Percentiles rank a stretch among this genome's conserved stretches.
These are phyloP conservation scores for Apus apus DNA, from an alignment of 2,113 vertebrate genomes.

Conservation along the genomic window DNA sequence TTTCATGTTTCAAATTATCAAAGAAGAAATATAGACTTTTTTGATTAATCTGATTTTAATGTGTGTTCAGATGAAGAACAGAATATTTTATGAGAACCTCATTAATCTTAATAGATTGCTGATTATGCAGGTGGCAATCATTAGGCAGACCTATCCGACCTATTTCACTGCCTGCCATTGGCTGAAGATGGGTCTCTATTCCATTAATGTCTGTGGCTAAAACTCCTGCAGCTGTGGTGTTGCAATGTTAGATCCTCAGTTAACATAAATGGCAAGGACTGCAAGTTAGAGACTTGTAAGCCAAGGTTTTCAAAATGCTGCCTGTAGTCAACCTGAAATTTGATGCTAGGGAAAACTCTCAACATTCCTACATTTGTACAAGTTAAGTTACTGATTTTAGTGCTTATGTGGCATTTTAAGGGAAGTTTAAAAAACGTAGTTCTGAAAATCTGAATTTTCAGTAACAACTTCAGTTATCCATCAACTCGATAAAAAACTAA, in stretches of 20 bases:
- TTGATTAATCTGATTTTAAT: conserved; percentile 62
- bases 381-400: neutral
- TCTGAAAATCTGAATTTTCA: neutral
- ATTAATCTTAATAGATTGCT: conserved; percentile 56
- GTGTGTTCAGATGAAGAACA: neutral
- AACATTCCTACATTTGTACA: neutral
- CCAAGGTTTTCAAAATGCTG: neutral
- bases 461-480: neutral
- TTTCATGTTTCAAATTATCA: neutral
- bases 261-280: neutral
- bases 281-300: neutral
- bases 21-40: neutral
- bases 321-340: neutral
- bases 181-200: neutral
- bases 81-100: conserved; percentile 2
- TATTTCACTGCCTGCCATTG: neutral
- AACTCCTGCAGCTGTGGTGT: neutral
- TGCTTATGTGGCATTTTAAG: neutral
- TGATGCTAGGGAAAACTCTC: neutral
- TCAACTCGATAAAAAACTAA: neutral
- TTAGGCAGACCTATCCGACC: neutral
- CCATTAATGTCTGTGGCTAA: neutral
- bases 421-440: neutral
- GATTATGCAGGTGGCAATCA: conserved; percentile 41
- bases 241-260: neutral